Evolutionary conservation across 2,797 vertebrate genomes (phyloP).

Genomic region (Chelmon rostratus): DNA sequence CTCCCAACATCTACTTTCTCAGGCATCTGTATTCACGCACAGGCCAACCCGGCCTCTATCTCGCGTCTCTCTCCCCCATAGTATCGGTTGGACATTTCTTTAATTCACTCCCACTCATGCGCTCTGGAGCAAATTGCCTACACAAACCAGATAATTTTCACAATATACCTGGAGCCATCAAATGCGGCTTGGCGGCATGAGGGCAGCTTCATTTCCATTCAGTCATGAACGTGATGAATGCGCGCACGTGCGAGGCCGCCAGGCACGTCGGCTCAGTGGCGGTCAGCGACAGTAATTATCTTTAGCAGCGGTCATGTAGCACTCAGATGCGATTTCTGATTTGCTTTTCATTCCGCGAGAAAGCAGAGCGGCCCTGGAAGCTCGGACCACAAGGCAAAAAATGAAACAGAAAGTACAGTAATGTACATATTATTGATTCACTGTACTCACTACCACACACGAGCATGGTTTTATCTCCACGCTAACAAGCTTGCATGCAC

Average conservation of each 20-base stretch:
- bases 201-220: slow-evolving; percentile 68
- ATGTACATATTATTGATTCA: not conserved
- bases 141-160: slow-evolving; percentile 84
- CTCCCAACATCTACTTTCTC: slow-evolving; percentile 85
- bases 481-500: slow-evolving; percentile 3
- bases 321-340: slow-evolving; percentile 27
- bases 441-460: not conserved
- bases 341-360: not conserved
- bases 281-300: slow-evolving; percentile 62
- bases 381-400: not conserved
- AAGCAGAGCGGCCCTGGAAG: no score
- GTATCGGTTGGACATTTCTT: slow-evolving; percentile 87
- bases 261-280: slow-evolving; percentile 27
- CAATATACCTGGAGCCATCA: slow-evolving; percentile 70
- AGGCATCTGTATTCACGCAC: slow-evolving; percentile 86
- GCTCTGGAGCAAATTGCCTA: slow-evolving; percentile 79
- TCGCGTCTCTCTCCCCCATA: slow-evolving; percentile 40
- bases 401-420: not conserved
- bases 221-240: slow-evolving; percentile 31
- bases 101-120: slow-evolving; percentile 88
- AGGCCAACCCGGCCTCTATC: slow-evolving; percentile 35
- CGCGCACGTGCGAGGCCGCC: slow-evolving; percentile 40
- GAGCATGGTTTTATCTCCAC: not conserved
- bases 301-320: slow-evolving; percentile 39
- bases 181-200: slow-evolving; percentile 52